Base-by-base conservation (phyloP, 1,140 invertebrate species). In the Drosophila willistoni region DNA sequence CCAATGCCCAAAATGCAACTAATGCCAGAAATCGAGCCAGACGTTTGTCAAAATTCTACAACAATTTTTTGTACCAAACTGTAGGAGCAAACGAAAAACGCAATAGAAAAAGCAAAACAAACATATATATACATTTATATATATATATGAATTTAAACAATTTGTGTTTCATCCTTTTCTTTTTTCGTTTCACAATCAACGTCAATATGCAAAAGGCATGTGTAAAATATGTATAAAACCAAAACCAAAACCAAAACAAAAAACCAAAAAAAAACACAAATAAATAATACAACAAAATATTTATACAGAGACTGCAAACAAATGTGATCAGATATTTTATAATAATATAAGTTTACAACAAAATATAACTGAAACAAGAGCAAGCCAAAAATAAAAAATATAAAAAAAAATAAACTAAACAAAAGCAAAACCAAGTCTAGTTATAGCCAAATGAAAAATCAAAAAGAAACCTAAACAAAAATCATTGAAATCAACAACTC, bases 281-380 rank as follows among this genome's bases (percentile, higher is more conserved):
- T 22, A 81, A 73, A 67, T 78, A 83, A 85, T 79, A 75, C 67
- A 90, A 82, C 76, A 87, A 87, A 91, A 89, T 84, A 90, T 90
- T 90, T 90, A 91, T 90, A 91, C 90, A 91, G 91, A 92, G 91
- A 92, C 91, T 92, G 91, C 91, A 92, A 92, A 90, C 87, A 92
- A 91, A 92, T 92, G 91, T 92, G 91, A 92, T 92, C 91, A 91
- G 91, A 92, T 92, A 92, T 92, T 92, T 91, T 91, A 90, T 89
- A 89, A 89, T 89, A 83, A 80, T 89, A 89, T 89, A 89, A 89
- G 84, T 89, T 89, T 89, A 89, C 85, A 89, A 79, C 44, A 51
- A 51, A 14, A 22, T 44, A 84, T 76, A 82, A 75, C 71, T 56
- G 73, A 77, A 63, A 73, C 59, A 44, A 70, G 81, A 68, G 71